These are phyloP conservation scores for Stenchaetothrips biformis DNA, from an alignment of 2,888 invertebrate species.

Conservation along the genomic window DNA sequence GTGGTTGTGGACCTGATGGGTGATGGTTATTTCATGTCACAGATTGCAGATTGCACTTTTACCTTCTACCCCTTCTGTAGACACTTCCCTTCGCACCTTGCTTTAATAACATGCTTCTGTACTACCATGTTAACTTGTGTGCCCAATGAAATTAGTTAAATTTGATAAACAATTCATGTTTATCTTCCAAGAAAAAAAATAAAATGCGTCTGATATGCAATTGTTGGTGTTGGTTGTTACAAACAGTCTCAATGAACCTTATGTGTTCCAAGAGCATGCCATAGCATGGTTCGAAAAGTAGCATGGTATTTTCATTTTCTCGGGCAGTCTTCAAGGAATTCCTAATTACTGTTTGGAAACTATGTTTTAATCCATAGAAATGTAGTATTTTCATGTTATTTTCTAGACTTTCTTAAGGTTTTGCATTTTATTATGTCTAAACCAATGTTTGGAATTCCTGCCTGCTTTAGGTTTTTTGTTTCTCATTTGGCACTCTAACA, in stretches of 20 bases:
- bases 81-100: constrained; percentile 38
- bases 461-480: background rate
- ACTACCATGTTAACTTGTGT: constrained; percentile 18
- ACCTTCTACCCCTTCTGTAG: constrained; percentile 47
- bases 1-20: constrained; percentile 37
- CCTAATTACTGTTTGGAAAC: background rate
- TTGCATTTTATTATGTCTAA: background rate
- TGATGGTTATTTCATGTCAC: background rate
- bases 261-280: constrained; percentile 27
- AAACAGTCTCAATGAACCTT: constrained; percentile 2
- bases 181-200: constrained; percentile 12
- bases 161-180: background rate
- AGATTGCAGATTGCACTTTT: background rate
- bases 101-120: constrained; percentile 27
- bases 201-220: constrained; percentile 22
- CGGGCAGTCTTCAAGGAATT: constrained; percentile 5
- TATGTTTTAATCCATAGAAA: background rate
- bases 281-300: constrained; percentile 37
- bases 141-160: constrained; percentile 21
- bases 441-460: constrained; percentile 30
- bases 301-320: constrained; percentile 26
- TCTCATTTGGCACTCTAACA: background rate
- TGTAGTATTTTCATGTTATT: background rate
- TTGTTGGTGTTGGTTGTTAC: constrained; percentile 15
- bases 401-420: background rate